Conservation (phyloP, 2,113 vertebrate species). For the Malurus alboscapulatus region DNA sequence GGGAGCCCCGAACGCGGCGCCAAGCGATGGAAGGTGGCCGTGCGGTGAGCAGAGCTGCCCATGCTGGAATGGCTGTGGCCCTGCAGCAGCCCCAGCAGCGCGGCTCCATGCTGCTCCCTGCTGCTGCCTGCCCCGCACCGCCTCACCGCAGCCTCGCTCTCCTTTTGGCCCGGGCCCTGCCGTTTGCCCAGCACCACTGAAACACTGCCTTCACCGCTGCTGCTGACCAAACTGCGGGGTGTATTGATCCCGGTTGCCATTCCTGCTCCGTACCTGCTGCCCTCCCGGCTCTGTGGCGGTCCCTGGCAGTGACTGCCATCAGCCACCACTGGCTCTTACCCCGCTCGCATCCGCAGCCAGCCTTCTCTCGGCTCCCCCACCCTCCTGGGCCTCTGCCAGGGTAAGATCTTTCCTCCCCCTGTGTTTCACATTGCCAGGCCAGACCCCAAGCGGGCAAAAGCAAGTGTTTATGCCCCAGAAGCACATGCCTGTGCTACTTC, state of each 20-base stretch:
- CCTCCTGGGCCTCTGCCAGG: rapidly evolving
- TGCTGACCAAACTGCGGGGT: not conserved
- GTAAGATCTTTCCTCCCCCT: not conserved
- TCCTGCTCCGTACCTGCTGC: not conserved
- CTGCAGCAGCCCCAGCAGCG: not conserved
- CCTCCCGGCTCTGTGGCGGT: not conserved
- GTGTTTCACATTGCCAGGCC: not conserved
- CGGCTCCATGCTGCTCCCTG: constrained; percentile 77
- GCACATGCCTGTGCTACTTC: rapidly evolving
- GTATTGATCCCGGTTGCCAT: not conserved
- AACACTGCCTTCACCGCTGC: not conserved
- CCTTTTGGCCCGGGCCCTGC: not conserved
- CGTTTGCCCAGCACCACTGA: not conserved
- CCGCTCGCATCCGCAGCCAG: rapidly evolving
- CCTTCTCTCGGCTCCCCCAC: not conserved
- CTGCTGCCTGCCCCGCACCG: constrained; percentile 62
- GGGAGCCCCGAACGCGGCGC: not conserved
- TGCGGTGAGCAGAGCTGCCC: not conserved
- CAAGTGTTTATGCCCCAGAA: not conserved
- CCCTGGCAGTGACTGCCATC: rapidly evolving
- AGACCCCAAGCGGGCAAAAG: not conserved
- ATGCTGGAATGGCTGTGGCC: rapidly evolving
- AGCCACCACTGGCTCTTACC: not conserved
- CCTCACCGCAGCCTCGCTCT: not conserved
- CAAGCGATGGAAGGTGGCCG: rapidly evolving